These are phyloP conservation scores for Potorous gilbertii DNA, from an alignment of 2,797 vertebrate genomes.

Conservation along the genomic window DNA sequence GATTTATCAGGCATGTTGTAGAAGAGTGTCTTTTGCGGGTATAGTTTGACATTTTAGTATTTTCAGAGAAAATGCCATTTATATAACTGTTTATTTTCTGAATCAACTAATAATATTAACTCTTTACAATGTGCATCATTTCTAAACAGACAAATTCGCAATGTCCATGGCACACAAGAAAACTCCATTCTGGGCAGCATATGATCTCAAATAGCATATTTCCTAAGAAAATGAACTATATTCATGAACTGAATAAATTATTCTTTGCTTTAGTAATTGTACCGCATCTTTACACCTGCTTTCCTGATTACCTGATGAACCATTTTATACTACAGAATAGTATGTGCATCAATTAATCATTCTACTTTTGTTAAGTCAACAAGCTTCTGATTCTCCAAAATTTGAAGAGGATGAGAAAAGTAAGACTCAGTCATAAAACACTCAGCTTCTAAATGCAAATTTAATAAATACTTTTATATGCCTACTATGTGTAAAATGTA, in stretches of 20 bases:
- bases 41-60: not conserved
- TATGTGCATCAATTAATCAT: slow-evolving; percentile 4
- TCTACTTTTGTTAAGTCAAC: not conserved
- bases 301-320: slow-evolving; percentile 28
- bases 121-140: not conserved
- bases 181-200: not conserved
- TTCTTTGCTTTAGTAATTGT: not conserved
- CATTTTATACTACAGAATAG: slow-evolving; percentile 55
- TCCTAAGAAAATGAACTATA: slow-evolving; percentile 46
- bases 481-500: not conserved
- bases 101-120: not conserved
- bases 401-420: not conserved
- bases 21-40: not conserved
- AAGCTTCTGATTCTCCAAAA: not conserved
- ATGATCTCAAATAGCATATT: not conserved
- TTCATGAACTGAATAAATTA: slow-evolving; percentile 1
- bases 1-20: not conserved
- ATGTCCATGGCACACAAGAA: not conserved
- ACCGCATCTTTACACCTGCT: slow-evolving; percentile 14
- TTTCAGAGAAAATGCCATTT: not conserved
- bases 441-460: not conserved
- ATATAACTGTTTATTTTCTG: not conserved
- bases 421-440: not conserved
- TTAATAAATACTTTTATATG: not conserved
- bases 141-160: not conserved